Evolutionary conservation across 92 coral and sea anemone genomes (phyloP).

Genomic region (Phymanthus crucifer): DNA sequence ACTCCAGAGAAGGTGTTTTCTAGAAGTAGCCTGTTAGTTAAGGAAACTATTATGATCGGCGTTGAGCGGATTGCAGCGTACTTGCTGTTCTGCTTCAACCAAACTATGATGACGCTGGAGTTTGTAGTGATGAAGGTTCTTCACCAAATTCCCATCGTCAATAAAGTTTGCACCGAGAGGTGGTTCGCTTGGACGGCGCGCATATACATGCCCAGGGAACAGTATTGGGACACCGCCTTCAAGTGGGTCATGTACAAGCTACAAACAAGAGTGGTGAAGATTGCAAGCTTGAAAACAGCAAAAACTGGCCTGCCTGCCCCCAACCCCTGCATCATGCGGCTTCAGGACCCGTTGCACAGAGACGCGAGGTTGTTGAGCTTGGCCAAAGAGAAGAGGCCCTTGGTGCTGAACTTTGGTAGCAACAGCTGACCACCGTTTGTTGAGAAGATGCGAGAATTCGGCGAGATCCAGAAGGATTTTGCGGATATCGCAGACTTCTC

Average conservation of each 20-base stretch:
- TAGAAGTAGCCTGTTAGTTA: background rate
- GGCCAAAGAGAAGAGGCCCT: conserved; percentile 56
- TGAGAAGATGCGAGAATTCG: conserved; percentile 58
- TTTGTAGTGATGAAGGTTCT: conserved; percentile 25
- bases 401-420: conserved; percentile 85
- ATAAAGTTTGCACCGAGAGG: background rate
- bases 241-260: conserved; percentile 23
- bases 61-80: conserved; percentile 9
- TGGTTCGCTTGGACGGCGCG: conserved; percentile 31
- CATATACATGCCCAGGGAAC: conserved; percentile 18
- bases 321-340: conserved; percentile 52
- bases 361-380: conserved; percentile 56
- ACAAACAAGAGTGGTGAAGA: conserved; percentile 10
- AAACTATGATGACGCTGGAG: conserved; percentile 25
- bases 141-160: conserved; percentile 18
- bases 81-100: conserved; percentile 2
- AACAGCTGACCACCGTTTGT: conserved; percentile 75
- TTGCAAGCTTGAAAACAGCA: conserved; percentile 35
- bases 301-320: conserved; percentile 59
- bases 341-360: conserved; percentile 32
- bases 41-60: background rate
- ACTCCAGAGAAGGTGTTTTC: background rate
- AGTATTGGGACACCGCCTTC: conserved; percentile 27
- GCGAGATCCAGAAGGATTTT: conserved; percentile 69
- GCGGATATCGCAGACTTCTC: conserved; percentile 82